Percentiles rank a stretch among this genome's conserved stretches.
phyloP scores from a whole-genome alignment of 2,113 vertebrate species.

The Megalops atlanticus region DNA sequence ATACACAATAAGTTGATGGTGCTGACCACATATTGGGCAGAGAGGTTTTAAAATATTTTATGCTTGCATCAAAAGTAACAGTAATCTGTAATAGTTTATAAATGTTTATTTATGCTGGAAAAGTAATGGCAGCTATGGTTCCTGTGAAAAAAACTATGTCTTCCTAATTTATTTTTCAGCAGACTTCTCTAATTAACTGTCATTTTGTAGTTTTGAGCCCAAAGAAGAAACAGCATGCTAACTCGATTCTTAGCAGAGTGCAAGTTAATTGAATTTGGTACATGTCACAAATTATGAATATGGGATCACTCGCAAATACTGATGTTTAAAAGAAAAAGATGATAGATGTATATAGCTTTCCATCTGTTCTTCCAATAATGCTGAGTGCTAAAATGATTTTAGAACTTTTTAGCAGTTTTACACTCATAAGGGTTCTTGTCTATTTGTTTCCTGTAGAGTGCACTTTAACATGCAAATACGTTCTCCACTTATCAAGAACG shows the following conservation, averaged over 20 bases:
- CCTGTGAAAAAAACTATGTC: neutral
- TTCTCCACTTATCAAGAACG: too few species aligned
- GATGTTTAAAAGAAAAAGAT: too few species aligned
- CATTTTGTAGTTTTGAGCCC: neutral
- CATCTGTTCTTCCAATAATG: too few species aligned
- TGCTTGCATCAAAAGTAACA: neutral
- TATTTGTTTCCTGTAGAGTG: too few species aligned
- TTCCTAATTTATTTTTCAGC: neutral
- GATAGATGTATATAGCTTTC: too few species aligned
- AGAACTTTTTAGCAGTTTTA: slow-evolving; percentile 2
- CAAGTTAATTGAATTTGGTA: neutral
- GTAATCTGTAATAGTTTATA: neutral
- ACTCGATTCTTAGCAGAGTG: too few species aligned
- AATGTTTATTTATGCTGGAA: neutral
- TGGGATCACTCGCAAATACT: too few species aligned
- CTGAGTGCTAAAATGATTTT: too few species aligned
- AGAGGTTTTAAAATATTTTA: neutral
- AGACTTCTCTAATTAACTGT: neutral
- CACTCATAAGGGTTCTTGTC: neutral
- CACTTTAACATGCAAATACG: too few species aligned
- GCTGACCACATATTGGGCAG: neutral
- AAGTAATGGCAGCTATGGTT: neutral
- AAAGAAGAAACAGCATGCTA: too few species aligned
- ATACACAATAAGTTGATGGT: too few species aligned
- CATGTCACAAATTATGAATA: too few species aligned